Conservation (phyloP, 2,113 vertebrate species). For the Silurus meridionalis region DNA sequence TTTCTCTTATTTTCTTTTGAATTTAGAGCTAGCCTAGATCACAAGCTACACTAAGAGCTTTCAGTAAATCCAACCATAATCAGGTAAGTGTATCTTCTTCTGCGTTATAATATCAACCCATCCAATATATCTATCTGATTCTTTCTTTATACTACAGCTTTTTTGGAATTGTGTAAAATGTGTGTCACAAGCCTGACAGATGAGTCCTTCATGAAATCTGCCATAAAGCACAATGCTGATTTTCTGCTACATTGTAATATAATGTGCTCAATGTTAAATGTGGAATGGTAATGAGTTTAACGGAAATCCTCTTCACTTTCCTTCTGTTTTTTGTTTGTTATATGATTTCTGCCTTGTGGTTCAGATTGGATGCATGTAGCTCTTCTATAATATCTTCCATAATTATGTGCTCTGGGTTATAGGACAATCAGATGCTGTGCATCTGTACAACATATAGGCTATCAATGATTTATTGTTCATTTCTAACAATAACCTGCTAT, state of each 20-base stretch:
- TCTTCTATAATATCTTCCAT: background rate
- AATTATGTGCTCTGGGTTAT: background rate
- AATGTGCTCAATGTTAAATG: background rate
- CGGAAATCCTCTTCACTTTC: background rate
- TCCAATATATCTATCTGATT: background rate
- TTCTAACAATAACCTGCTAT: background rate
- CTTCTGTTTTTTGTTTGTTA: background rate
- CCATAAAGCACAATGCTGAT: background rate
- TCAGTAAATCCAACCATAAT: background rate
- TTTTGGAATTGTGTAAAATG: background rate
- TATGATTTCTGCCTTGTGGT: background rate
- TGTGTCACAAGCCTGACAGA: background rate
- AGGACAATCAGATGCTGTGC: background rate
- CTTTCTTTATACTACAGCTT: background rate
- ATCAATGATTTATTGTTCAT: background rate
- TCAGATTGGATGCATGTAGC: background rate
- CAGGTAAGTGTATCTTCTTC: constrained; percentile 2
- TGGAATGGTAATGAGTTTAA: background rate
- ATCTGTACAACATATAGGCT: background rate
- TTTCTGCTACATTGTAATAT: background rate
- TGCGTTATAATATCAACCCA: background rate
- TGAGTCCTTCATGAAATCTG: background rate
- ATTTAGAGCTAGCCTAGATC: background rate
- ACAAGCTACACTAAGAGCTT: background rate
- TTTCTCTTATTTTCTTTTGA: too few species aligned